These are phyloP conservation scores for Microcebus lehilahytsara DNA, from an alignment of 2,113 vertebrate species.

Conservation along the genomic window DNA sequence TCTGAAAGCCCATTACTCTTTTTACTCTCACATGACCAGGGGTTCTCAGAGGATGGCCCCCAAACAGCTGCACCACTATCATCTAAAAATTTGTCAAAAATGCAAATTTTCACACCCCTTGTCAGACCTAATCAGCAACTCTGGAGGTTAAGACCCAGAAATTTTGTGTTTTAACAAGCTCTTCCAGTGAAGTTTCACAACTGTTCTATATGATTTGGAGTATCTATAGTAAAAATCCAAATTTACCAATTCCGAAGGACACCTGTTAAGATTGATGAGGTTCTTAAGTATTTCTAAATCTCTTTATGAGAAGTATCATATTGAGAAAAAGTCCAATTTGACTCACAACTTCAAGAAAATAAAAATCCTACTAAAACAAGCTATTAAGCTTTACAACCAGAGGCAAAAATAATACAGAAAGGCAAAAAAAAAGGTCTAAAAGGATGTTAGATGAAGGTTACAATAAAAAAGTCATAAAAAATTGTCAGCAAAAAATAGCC, in stretches of 20 bases:
- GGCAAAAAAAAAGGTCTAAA: neutral
- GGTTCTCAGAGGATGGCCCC: neutral
- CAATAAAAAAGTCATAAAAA: neutral
- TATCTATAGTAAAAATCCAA: neutral
- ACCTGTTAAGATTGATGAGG: neutral
- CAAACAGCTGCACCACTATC: neutral
- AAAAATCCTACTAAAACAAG: neutral
- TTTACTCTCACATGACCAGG: neutral
- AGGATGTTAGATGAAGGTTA: slow-evolving; percentile 4
- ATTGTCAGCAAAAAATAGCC: neutral
- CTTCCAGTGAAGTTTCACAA: neutral
- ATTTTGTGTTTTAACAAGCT: slow-evolving; percentile 4
- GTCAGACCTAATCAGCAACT: neutral
- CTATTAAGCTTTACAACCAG: slow-evolving; percentile 4
- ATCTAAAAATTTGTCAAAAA: neutral
- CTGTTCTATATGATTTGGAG: neutral
- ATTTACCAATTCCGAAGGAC: slow-evolving; percentile 22
- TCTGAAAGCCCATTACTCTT: too few species aligned
- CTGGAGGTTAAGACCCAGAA: neutral
- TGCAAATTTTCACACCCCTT: neutral
- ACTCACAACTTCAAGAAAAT: slow-evolving; percentile 23
- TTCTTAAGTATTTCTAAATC: slow-evolving; percentile 44
- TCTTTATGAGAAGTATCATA: neutral
- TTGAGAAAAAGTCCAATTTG: neutral
- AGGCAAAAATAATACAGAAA: slow-evolving; percentile 6